Conservation (phyloP, 64 coral and sea anemone species). For the Catalaphyllia jardinei region DNA sequence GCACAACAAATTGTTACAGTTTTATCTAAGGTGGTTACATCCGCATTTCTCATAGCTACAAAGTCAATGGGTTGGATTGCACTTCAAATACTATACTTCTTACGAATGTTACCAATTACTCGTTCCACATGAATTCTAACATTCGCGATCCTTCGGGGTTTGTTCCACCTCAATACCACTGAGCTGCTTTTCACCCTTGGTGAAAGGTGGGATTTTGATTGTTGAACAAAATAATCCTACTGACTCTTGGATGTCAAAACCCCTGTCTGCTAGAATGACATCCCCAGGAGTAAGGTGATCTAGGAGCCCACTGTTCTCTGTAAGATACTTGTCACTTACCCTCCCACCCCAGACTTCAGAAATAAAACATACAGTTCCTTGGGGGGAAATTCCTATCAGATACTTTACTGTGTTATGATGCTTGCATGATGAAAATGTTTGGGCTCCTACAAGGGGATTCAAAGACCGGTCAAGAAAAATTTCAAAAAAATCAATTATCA, state of each 20-base stretch:
- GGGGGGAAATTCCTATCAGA: too few relatives aligned
- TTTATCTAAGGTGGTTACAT: conserved; percentile 62
- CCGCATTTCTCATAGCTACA: conserved; percentile 40
- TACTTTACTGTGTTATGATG: conserved; percentile 1
- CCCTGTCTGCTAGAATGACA: conserved; percentile 33
- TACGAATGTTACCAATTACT: too few relatives aligned
- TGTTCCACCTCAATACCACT: conserved; percentile 19
- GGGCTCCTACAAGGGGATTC: conserved; percentile 5
- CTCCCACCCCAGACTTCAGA: too few relatives aligned
- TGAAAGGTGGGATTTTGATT: conserved; percentile 67
- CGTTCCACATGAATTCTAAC: conserved; percentile 23
- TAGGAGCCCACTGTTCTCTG: background rate
- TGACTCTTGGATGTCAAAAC: conserved; percentile 16
- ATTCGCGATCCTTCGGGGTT: conserved; percentile 23
- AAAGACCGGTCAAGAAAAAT: background rate
- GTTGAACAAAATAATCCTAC: conserved; percentile 7
- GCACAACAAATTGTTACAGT: conserved; percentile 72
- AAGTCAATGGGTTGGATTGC: conserved; percentile 73
- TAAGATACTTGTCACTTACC: too few relatives aligned
- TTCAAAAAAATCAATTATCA: conserved; percentile 25
- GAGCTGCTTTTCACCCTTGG: background rate
- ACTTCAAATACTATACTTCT: conserved; percentile 8
- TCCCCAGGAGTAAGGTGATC: conserved; percentile 23
- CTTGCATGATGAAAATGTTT: conserved; percentile 25
- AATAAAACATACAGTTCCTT: too few relatives aligned